Evolutionary conservation across 2,113 vertebrate genomes (phyloP).

Genomic region (Lucifuga dentata): DNA sequence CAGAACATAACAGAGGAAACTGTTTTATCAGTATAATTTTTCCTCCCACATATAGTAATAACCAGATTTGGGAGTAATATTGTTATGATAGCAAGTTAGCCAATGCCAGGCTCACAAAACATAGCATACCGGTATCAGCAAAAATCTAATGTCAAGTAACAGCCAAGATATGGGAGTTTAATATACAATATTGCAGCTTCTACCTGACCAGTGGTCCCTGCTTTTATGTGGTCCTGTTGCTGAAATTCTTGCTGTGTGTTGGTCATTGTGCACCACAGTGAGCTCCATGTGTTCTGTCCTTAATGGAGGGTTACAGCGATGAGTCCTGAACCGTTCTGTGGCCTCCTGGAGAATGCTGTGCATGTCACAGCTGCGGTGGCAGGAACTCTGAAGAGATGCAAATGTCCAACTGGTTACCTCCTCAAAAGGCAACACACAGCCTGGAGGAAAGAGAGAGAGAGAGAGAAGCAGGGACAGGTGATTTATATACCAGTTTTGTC

Average conservation of each 20-base stretch:
- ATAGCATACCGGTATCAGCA: too few species aligned
- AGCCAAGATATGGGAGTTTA: neutral
- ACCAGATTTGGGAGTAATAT: neutral
- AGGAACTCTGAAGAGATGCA: slow-evolving; percentile 54
- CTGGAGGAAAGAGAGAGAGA: slow-evolving; percentile 43
- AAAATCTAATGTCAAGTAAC: too few species aligned
- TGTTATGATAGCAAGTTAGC: neutral
- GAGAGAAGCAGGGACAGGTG: neutral
- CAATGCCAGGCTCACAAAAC: neutral
- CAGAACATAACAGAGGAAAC: neutral
- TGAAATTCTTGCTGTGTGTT: neutral
- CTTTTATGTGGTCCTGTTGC: slow-evolving; percentile 13
- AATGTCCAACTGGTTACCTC: slow-evolving; percentile 72
- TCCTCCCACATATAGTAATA: neutral
- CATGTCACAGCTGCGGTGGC: slow-evolving; percentile 70
- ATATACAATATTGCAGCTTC: slow-evolving; percentile 2
- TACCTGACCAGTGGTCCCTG: slow-evolving; percentile 26
- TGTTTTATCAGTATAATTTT: neutral
- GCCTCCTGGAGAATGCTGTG: slow-evolving; percentile 68
- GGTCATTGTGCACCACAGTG: neutral
- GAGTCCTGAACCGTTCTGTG: slow-evolving; percentile 54
- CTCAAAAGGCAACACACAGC: slow-evolving; percentile 71
- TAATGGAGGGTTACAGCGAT: neutral
- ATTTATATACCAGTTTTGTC: neutral
- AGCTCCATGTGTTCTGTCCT: slow-evolving; percentile 4